These are phyloP conservation scores for Drosophila teissieri DNA, from an alignment of 1,140 invertebrate genomes.

Conservation along the genomic window DNA sequence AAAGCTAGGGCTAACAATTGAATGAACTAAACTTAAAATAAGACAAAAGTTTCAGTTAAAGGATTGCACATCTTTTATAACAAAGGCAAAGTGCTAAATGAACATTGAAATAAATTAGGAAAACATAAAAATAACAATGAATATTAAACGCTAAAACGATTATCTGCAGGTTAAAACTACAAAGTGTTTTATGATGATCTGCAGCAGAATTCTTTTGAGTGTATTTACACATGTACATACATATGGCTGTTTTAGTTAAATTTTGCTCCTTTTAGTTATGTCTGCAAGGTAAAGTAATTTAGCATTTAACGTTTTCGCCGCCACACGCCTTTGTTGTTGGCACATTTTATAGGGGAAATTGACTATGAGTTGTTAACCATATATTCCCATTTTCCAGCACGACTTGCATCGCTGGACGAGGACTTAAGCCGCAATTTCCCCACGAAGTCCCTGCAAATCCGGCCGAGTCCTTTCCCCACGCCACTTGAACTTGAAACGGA, in stretches of 20 bases:
- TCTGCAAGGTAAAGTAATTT: slow-evolving; percentile 46
- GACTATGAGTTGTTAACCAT: slow-evolving; percentile 10
- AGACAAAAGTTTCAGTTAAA: too few species aligned
- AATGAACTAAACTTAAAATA: too few species aligned
- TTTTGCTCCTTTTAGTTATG: slow-evolving; percentile 27
- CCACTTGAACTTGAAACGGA: slow-evolving; percentile 78
- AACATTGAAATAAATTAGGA: too few species aligned
- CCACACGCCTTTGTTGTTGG: slow-evolving; percentile 37
- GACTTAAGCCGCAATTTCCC: slow-evolving; percentile 23
- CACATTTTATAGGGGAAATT: slow-evolving; percentile 19
- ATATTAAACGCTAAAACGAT: too few species aligned
- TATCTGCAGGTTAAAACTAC: too few species aligned
- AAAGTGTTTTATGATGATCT: too few species aligned
- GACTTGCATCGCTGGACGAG: neutral
- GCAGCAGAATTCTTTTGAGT: neutral
- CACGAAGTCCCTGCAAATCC: slow-evolving; percentile 9
- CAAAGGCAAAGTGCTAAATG: too few species aligned
- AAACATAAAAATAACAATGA: too few species aligned
- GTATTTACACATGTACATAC: neutral
- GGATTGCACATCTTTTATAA: too few species aligned
- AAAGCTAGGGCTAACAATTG: too few species aligned
- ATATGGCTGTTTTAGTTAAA: neutral
- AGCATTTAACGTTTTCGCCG: slow-evolving; percentile 44
- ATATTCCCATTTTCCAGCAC: neutral
- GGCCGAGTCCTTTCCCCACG: slow-evolving; percentile 20